Conservation (phyloP, 2,888 invertebrate species). For the Leuctra nigra region DNA sequence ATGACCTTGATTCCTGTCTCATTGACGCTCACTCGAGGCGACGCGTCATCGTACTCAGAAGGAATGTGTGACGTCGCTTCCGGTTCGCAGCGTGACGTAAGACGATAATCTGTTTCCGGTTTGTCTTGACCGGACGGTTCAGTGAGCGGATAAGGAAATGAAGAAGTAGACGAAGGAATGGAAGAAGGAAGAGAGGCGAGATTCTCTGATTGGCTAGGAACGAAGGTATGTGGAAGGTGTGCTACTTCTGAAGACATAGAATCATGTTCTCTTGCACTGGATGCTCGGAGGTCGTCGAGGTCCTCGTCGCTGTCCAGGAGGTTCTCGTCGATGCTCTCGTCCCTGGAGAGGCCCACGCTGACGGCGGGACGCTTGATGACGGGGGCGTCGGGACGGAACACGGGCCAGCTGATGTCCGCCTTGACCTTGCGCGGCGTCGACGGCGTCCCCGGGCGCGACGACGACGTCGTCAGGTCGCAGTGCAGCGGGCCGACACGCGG, state of each 20-base stretch:
- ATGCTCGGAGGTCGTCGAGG: neutral
- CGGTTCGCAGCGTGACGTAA: neutral
- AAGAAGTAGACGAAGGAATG: neutral
- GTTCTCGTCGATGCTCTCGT: conserved; percentile 13
- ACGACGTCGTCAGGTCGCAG: neutral
- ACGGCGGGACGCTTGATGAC: conserved; percentile 23
- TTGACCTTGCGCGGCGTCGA: conserved; percentile 15
- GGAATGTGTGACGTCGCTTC: neutral
- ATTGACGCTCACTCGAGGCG: neutral
- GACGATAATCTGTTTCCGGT: neutral
- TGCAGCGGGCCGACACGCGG: neutral
- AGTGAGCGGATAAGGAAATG: neutral
- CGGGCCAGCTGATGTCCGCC: conserved; percentile 27
- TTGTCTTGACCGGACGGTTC: neutral
- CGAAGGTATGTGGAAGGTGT: neutral
- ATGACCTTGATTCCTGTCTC: neutral
- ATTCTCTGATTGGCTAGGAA: neutral
- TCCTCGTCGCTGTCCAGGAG: neutral
- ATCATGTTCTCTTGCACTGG: too few species aligned
- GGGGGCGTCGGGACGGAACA: conserved; percentile 22
- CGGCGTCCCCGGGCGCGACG: conserved; percentile 8
- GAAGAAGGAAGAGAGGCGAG: neutral
- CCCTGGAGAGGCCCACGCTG: neutral
- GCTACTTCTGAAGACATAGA: neutral
- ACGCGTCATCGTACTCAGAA: neutral